These are phyloP conservation scores for Remorina albescens DNA, from an alignment of 2,797 vertebrate genomes.

Conservation along the genomic window DNA sequence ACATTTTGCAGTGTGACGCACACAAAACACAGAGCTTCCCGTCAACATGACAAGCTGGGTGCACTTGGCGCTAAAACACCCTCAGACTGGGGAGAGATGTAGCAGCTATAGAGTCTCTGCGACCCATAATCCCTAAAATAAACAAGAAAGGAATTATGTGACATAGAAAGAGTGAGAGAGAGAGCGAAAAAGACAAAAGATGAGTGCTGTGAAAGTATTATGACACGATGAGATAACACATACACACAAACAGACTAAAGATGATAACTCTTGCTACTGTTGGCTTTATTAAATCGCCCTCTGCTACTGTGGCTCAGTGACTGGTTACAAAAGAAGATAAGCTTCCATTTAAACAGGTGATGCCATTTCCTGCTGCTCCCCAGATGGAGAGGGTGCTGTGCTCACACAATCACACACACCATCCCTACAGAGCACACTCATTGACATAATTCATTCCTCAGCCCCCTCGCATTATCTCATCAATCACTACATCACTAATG, in stretches of 20 bases:
- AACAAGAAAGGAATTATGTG: background rate
- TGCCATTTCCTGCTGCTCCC: constrained; percentile 33
- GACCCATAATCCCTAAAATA: constrained; percentile 6
- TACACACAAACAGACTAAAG: constrained; percentile 24
- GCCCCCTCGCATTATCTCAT: too few relatives aligned
- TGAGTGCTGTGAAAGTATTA: constrained; percentile 9
- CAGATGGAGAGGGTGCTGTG: constrained; percentile 15
- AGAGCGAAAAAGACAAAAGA: constrained; percentile 20
- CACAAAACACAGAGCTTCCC: constrained; percentile 34
- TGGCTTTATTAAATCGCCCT: constrained; percentile 48
- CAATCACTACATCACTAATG: too few relatives aligned
- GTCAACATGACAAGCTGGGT: constrained; percentile 20
- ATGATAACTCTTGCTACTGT: constrained; percentile 24
- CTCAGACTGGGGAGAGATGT: background rate
- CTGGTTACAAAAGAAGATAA: constrained; percentile 48
- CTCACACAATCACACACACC: background rate
- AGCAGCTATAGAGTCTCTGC: constrained; percentile 9
- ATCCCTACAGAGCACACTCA: too few relatives aligned
- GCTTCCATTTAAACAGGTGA: constrained; percentile 46
- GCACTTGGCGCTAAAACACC: constrained; percentile 8
- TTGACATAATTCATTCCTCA: too few relatives aligned
- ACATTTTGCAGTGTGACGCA: constrained; percentile 49
- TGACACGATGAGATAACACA: constrained; percentile 27
- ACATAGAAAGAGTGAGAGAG: background rate
- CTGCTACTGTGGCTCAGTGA: constrained; percentile 32